These are phyloP conservation scores for Pseudococcus longispinus DNA, from an alignment of 2,888 invertebrate species.

Conservation along the genomic window DNA sequence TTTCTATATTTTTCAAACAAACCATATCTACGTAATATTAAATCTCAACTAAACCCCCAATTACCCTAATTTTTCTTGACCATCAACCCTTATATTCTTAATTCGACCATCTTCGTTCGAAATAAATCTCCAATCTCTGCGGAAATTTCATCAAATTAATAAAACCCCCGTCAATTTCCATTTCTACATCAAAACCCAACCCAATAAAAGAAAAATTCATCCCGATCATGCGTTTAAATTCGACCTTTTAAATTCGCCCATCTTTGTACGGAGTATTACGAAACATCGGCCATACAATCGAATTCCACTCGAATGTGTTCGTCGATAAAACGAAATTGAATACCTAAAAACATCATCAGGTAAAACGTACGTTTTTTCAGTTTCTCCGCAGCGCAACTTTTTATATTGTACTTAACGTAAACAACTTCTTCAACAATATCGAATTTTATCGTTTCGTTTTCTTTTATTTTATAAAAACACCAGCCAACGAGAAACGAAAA, in stretches of 20 bases:
- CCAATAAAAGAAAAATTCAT: conserved; percentile 29
- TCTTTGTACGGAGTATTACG: not conserved
- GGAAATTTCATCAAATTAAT: not conserved
- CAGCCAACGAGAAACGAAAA: not conserved
- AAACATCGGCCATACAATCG: not conserved
- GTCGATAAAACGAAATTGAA: conserved; percentile 39
- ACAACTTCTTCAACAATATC: conserved; percentile 42
- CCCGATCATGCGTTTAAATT: not conserved
- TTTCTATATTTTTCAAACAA: no score
- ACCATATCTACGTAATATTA: no score
- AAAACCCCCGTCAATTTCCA: not conserved
- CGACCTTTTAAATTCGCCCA: not conserved
- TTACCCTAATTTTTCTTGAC: no score
- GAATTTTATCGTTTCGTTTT: conserved; percentile 44
- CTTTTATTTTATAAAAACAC: conserved; percentile 43
- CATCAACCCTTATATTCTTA: no score
- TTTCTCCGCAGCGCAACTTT: not conserved
- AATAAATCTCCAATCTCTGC: no score
- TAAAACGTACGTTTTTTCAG: conserved; percentile 29
- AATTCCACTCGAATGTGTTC: conserved; percentile 25
- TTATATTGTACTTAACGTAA: conserved; percentile 37
- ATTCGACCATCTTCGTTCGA: not conserved
- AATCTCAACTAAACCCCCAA: no score
- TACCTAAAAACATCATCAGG: conserved; percentile 41
- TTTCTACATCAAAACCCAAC: not conserved